Conservation (phyloP, 1,140 invertebrate species). For the Diabrotica undecimpunctata region DNA sequence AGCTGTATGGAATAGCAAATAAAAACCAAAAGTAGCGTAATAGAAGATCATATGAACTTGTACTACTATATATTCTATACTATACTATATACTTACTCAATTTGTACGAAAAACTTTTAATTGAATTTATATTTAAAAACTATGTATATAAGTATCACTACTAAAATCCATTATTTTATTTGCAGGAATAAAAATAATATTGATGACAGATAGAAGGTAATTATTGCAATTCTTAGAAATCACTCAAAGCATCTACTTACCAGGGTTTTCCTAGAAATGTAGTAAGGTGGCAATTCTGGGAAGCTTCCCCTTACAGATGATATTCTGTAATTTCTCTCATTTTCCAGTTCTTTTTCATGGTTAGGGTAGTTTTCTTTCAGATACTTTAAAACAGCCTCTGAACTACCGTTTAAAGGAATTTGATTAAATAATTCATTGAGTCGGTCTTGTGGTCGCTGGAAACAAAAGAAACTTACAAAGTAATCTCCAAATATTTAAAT, state of each 20-base stretch:
- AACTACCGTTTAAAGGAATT: slow-evolving; percentile 12
- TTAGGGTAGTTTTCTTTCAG: slow-evolving; percentile 15
- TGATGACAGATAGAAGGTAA: no score
- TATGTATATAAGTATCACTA: no score
- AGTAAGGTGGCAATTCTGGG: slow-evolving; percentile 28
- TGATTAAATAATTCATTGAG: slow-evolving; percentile 17
- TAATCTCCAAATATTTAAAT: slow-evolving; percentile 9
- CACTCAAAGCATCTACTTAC: slow-evolving; percentile 15
- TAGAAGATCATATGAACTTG: no score
- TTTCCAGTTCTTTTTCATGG: slow-evolving; percentile 7
- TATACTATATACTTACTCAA: no score
- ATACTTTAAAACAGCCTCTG: slow-evolving; percentile 13
- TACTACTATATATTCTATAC: no score
- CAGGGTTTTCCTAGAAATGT: slow-evolving; percentile 25
- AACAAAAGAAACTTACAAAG: slow-evolving; percentile 13
- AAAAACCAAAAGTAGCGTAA: no score
- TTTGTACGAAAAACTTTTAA: no score
- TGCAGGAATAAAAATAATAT: no score
- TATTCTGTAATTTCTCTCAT: slow-evolving; percentile 13
- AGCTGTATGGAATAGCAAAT: no score
- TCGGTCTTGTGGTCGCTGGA: slow-evolving; percentile 9
- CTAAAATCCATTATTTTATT: no score
- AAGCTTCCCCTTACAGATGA: slow-evolving; percentile 21
- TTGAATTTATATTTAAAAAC: no score
- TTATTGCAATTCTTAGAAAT: no score